Conservation (phyloP, 2,113 vertebrate genomes). For the Anoplopoma fimbria region DNA sequence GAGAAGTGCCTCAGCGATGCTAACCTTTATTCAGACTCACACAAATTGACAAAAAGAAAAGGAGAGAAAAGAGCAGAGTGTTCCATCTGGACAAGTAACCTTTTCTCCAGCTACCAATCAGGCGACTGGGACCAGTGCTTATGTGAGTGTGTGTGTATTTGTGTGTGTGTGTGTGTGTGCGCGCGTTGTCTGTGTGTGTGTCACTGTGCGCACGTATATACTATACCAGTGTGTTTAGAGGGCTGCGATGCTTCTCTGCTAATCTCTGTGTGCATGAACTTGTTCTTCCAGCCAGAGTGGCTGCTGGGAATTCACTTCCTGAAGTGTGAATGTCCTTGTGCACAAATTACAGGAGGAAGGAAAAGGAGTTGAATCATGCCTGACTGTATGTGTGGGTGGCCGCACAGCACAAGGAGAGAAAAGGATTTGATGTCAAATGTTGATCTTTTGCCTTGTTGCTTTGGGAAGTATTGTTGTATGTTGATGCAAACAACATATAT, state of each 20-base stretch:
- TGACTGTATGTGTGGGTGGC: conserved; percentile 31
- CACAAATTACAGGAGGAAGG: not conserved
- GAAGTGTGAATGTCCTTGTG: not conserved
- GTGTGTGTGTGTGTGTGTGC: conserved; percentile 6
- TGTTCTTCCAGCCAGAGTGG: not conserved
- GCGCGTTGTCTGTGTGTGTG: conserved; percentile 14
- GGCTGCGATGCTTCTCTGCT: not conserved
- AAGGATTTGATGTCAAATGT: conserved; percentile 31
- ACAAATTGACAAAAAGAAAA: conserved; percentile 70
- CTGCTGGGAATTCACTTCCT: not conserved
- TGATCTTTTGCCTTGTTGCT: conserved; percentile 45
- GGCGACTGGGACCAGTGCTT: conserved; percentile 21
- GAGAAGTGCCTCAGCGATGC: conserved; percentile 51
- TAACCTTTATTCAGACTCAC: conserved; percentile 73
- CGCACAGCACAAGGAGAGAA: conserved; percentile 19
- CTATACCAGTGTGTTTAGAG: not conserved
- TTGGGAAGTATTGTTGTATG: conserved; percentile 25
- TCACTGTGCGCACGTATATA: conserved; percentile 39
- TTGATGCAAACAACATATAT: conserved; percentile 14
- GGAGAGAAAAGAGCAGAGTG: conserved; percentile 69
- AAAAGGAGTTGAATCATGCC: conserved; percentile 8
- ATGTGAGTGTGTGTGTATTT: conserved; percentile 1
- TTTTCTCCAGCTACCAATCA: conserved; percentile 68
- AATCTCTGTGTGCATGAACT: not conserved
- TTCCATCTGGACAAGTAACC: conserved; percentile 73